phyloP scores from a whole-genome alignment of 2,797 vertebrate species.

The Gallinago nigripennis region DNA sequence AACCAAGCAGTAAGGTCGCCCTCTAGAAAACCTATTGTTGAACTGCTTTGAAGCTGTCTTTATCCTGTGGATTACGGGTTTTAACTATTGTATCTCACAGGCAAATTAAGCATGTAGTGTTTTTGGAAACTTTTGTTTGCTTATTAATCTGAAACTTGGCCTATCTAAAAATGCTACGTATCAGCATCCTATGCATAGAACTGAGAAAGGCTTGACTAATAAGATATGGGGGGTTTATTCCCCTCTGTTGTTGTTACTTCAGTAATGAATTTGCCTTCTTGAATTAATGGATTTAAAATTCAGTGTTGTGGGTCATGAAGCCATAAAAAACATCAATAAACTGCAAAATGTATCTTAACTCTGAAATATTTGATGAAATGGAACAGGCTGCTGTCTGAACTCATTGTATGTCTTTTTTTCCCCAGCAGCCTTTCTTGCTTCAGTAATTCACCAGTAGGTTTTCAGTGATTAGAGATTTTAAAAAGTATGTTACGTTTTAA shows the following conservation, averaged over 20 bases:
- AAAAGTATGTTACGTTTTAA: not conserved
- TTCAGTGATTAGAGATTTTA: slow-evolving; percentile 59
- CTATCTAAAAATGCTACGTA: slow-evolving; percentile 58
- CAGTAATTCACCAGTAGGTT: slow-evolving; percentile 83
- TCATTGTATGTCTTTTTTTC: not conserved
- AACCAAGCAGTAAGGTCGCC: slow-evolving; percentile 49
- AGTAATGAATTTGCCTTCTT: slow-evolving; percentile 42
- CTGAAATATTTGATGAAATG: not conserved
- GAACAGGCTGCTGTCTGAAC: not conserved
- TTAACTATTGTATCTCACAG: not conserved
- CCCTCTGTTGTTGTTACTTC: not conserved
- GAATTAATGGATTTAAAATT: slow-evolving; percentile 31
- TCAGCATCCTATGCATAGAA: slow-evolving; percentile 17
- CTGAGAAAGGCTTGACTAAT: slow-evolving; percentile 6
- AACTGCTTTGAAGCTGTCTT: slow-evolving; percentile 76
- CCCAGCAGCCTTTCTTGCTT: slow-evolving; percentile 62
- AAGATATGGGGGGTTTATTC: not conserved
- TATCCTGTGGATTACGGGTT: slow-evolving; percentile 41
- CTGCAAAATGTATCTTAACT: not conserved
- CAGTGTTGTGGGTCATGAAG: slow-evolving; percentile 9
- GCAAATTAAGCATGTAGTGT: slow-evolving; percentile 17
- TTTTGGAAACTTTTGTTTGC: slow-evolving; percentile 28
- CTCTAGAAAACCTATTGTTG: slow-evolving; percentile 82
- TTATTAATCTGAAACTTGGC: slow-evolving; percentile 66
- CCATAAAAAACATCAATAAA: not conserved